These are phyloP conservation scores for Eueides isabella DNA, from an alignment of 1,140 invertebrate genomes.

Conservation along the genomic window DNA sequence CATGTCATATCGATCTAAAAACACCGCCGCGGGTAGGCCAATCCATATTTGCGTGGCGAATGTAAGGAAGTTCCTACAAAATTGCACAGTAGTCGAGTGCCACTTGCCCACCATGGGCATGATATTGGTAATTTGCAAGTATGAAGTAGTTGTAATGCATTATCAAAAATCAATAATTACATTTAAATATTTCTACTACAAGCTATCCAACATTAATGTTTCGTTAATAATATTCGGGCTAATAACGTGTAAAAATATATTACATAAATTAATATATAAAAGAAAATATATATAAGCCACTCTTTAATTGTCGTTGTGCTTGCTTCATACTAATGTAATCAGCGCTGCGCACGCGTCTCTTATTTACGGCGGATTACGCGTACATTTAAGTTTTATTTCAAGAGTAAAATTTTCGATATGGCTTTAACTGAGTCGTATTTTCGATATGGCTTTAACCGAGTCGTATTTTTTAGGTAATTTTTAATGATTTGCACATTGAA, in stretches of 20 bases:
- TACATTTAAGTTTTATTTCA: slow-evolving; percentile 62
- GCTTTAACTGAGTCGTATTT: background rate
- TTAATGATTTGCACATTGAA: background rate
- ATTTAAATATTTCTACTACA: no score
- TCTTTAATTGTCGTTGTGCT: slow-evolving; percentile 46
- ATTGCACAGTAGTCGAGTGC: no score
- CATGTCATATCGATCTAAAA: no score
- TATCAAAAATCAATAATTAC: no score
- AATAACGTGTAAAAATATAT: background rate
- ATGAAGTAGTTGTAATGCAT: no score
- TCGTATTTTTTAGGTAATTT: background rate
- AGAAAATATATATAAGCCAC: slow-evolving; percentile 33
- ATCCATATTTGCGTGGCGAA: no score
- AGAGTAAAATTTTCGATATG: slow-evolving; percentile 6
- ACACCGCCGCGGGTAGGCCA: no score
- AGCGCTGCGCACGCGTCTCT: slow-evolving; percentile 69
- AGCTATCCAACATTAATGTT: no score
- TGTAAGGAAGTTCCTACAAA: no score
- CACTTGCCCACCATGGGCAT: no score
- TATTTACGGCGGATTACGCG: slow-evolving; percentile 78
- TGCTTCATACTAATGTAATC: slow-evolving; percentile 65
- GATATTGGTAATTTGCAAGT: no score
- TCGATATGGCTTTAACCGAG: background rate
- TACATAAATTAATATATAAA: background rate
- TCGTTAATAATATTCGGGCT: no score